Percentiles rank a stretch among this genome's conserved stretches.
Conservation (phyloP, 2,797 vertebrate species). For the Prunella strophiata region DNA sequence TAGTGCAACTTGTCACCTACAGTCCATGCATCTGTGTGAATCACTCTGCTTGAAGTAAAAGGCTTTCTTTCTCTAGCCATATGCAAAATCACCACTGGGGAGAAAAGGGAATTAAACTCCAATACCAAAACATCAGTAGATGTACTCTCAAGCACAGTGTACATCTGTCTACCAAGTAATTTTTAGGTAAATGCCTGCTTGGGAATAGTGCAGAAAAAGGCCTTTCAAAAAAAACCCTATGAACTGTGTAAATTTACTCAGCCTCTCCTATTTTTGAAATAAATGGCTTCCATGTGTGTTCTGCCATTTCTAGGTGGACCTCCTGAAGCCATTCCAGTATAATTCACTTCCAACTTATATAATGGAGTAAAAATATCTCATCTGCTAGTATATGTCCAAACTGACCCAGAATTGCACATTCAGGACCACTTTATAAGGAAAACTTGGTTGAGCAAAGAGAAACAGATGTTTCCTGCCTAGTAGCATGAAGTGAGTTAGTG, state of each 20-base stretch:
- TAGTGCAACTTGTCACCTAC: background rate
- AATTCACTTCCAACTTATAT: slow-evolving; percentile 33
- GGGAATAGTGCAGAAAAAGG: slow-evolving; percentile 7
- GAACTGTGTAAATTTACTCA: background rate
- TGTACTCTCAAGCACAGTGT: background rate
- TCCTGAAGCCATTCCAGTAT: slow-evolving; percentile 39
- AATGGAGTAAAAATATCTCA: slow-evolving; percentile 43
- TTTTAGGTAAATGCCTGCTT: background rate
- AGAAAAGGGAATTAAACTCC: background rate
- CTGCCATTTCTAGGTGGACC: slow-evolving; percentile 37
- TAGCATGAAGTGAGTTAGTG: background rate
- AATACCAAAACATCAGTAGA: background rate
- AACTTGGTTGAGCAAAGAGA: slow-evolving; percentile 36
- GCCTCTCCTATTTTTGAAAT: slow-evolving; percentile 23
- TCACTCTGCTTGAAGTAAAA: background rate
- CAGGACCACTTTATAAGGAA: slow-evolving; percentile 36
- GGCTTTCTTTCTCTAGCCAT: background rate
- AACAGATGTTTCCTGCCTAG: slow-evolving; percentile 57
- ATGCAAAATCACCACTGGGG: background rate
- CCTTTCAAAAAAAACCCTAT: background rate
- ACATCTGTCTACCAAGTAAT: background rate
- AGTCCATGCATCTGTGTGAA: background rate
- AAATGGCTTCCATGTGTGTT: slow-evolving; percentile 50
- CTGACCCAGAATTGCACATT: slow-evolving; percentile 24
- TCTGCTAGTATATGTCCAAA: slow-evolving; percentile 6